Evolutionary conservation across 2,113 vertebrate genomes (phyloP), one percentile per base, ranked within the genome.

Genomic region (Xiphias gladius): DNA sequence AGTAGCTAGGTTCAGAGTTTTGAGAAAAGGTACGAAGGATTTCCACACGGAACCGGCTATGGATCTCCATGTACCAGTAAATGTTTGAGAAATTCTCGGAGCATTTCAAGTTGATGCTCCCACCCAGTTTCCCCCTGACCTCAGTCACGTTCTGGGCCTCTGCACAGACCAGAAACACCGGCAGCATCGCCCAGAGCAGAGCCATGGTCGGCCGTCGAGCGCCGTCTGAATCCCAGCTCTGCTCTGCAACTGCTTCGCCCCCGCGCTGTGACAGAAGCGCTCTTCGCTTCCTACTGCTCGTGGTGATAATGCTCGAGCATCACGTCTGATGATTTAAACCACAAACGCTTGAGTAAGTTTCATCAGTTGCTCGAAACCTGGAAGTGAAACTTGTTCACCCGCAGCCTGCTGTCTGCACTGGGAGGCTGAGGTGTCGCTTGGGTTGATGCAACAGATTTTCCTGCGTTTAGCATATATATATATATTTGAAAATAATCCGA

Each of bases 41-140:
- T n/a, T 0, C 0, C 1, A 0, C 20, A 24, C 1, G 30, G 26
- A 72, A 0, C 7, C 30, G 24, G 4, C 26, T 30, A 43, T 79
- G 0, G 5, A 76, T 26, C 54, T 76, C 19, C 52, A 75, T 17
- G 65, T 19, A 75, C 85, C 80, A 86, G 75, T 19, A 1, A 0
- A 37, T 0, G 0, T 50, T 1, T 20, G 6, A 0, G 0, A 1
- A 0, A 0, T 57, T 13, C 10, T 13, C n/a, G 5, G 65, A 67
- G 66, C 85, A 86, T 43, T 7, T 83, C 7, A 86, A n/a, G 22
- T 43, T 71, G 35, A 41, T 24, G 2, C 11, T 1, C 1, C 37
- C 46, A 35, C 80, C 65, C 57, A 78, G 79, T 0, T 48, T 1
- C 26, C 0, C 69, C 16, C 2, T 17, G 6, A 62, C 28, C 46